These are phyloP conservation scores for Neodiprion lecontei DNA, from an alignment of 1,140 invertebrate species.

Conservation along the genomic window DNA sequence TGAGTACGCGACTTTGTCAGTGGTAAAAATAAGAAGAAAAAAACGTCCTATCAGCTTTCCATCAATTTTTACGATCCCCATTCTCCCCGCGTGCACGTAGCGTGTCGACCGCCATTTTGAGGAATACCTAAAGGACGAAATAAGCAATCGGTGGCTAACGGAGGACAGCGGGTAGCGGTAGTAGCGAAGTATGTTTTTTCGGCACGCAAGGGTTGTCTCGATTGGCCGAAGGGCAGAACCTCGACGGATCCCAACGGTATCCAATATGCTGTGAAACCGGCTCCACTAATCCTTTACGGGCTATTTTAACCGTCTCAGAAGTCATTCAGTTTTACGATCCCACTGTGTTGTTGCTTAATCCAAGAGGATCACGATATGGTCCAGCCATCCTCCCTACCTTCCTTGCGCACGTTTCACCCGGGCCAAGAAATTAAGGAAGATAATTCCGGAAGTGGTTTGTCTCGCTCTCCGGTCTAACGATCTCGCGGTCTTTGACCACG, in stretches of 20 bases:
- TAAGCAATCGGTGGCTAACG: neutral
- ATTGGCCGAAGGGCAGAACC: neutral
- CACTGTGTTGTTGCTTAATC: neutral
- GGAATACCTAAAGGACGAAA: neutral
- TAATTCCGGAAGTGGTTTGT: neutral
- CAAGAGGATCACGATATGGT: neutral
- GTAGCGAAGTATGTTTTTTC: too few relatives aligned
- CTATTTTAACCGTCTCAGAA: conserved; percentile 1
- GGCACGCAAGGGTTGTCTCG: too few relatives aligned
- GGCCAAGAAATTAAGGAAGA: neutral
- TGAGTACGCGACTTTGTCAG: neutral
- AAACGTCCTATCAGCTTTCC: neutral
- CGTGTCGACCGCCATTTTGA: too few relatives aligned
- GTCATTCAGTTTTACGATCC: neutral
- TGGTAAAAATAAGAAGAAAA: neutral
- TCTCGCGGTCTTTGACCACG: neutral
- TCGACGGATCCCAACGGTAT: neutral
- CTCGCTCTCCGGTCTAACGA: neutral
- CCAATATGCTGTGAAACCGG: neutral
- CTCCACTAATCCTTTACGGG: conserved; percentile 1
- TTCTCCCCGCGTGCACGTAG: neutral
- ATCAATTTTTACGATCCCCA: neutral
- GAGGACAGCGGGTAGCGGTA: neutral
- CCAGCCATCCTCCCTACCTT: neutral
- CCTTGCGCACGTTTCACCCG: neutral